These are phyloP conservation scores for Lepidochrysops patricia DNA, from an alignment of 2,888 invertebrate species.

Conservation along the genomic window DNA sequence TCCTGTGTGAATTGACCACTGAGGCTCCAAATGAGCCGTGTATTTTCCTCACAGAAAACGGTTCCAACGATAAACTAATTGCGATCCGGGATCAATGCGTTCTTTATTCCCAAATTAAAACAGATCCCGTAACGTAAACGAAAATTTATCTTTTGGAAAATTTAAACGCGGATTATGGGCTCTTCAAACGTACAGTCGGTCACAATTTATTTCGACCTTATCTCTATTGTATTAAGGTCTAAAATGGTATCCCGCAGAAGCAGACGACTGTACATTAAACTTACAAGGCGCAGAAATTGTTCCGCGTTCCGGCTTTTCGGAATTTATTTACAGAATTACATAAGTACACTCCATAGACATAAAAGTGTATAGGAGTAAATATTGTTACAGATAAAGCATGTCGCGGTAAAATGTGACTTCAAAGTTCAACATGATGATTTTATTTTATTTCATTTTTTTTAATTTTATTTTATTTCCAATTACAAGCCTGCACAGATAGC, in stretches of 20 bases:
- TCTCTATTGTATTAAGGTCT: too few species aligned
- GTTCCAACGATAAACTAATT: background rate
- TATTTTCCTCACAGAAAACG: background rate
- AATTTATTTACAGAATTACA: background rate
- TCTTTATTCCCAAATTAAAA: conserved; percentile 7
- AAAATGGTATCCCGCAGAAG: too few species aligned
- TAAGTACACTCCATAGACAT: background rate
- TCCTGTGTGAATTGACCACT: too few species aligned
- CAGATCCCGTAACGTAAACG: conserved; percentile 35
- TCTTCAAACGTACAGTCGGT: conserved; percentile 35
- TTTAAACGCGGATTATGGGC: conserved; percentile 43
- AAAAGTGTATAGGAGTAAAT: too few species aligned
- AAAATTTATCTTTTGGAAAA: conserved; percentile 57
- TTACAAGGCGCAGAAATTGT: background rate
- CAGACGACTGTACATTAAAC: too few species aligned
- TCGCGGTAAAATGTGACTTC: too few species aligned
- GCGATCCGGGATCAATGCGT: background rate
- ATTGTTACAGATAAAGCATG: too few species aligned
- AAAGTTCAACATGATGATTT: too few species aligned
- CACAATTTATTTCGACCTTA: too few species aligned
- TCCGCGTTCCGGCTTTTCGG: background rate
- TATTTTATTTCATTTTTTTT: too few species aligned
- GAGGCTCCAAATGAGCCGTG: background rate
- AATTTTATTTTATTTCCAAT: too few species aligned
- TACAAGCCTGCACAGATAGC: too few species aligned